A percentile compares a stretch with the other conserved stretches of the same genome.
Conservation (phyloP, 2,113 vertebrate genomes). For the Pogonocichla stellata region DNA sequence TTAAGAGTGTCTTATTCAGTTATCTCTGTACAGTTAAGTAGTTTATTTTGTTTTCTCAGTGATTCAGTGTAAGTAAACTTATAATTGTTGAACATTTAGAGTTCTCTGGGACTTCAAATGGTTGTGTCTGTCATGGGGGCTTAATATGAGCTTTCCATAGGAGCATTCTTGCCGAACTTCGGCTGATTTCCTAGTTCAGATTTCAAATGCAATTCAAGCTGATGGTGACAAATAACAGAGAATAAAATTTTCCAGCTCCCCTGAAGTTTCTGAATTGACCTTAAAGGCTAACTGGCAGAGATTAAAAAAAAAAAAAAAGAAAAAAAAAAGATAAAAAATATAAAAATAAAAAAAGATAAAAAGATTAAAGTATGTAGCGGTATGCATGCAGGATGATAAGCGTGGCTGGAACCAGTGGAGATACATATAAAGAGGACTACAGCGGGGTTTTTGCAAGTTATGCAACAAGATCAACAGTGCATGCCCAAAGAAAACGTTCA, state of each 20-base stretch:
- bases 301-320: not conserved
- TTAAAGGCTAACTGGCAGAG: not conserved
- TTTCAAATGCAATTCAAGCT: not conserved
- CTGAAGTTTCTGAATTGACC: not conserved
- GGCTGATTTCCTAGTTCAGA: not conserved
- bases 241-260: not conserved
- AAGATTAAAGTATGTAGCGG: not conserved
- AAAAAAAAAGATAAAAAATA: not conserved
- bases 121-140: fast-evolving
- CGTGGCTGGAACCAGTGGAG: not conserved
- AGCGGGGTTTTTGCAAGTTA: not conserved
- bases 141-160: not conserved
- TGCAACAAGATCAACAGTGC: not conserved
- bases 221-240: not conserved
- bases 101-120: not conserved
- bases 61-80: not conserved
- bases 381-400: not conserved
- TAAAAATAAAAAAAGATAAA: no score
- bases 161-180: not conserved
- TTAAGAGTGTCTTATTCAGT: not conserved
- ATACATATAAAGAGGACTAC: not conserved
- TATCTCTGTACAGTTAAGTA: not conserved
- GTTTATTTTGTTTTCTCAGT: not conserved
- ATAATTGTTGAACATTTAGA: not conserved
- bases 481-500: not conserved